phyloP scores from a whole-genome alignment of 1,140 invertebrate species.

The Armadillidium nasatum region DNA sequence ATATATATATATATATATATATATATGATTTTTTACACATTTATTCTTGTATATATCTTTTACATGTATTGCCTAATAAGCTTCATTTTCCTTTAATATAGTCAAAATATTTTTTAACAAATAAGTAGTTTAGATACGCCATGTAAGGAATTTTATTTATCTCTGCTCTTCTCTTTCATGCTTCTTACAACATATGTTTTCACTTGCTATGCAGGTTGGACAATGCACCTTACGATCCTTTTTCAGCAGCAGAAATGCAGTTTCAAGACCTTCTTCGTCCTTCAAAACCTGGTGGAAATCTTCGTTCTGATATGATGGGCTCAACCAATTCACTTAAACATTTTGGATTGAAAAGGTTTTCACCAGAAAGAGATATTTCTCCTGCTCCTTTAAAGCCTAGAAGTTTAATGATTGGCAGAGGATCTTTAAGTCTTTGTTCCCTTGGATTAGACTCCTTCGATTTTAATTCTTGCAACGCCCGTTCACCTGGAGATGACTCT shows the following conservation, averaged over 20 bases:
- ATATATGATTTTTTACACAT: too few species aligned
- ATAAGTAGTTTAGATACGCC: too few species aligned
- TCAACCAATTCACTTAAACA: not conserved
- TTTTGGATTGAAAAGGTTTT: not conserved
- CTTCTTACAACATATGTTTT: not conserved
- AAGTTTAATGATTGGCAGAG: not conserved
- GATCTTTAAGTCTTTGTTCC: not conserved
- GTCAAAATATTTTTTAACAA: too few species aligned
- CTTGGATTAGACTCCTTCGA: slow-evolving; percentile 3
- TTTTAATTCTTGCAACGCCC: not conserved
- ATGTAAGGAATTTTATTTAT: too few species aligned
- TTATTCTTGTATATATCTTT: too few species aligned
- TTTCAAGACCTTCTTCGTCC: slow-evolving; percentile 38
- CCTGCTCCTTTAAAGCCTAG: not conserved
- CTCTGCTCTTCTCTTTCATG: too few species aligned
- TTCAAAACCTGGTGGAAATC: not conserved
- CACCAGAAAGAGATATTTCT: not conserved
- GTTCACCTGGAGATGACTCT: not conserved
- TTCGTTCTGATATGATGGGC: slow-evolving; percentile 6
- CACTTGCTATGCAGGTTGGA: not conserved
- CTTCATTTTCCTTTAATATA: too few species aligned
- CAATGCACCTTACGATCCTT: slow-evolving; percentile 37
- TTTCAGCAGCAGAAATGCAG: slow-evolving; percentile 43
- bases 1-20: too few species aligned
- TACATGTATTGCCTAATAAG: too few species aligned